phyloP scores from a whole-genome alignment of 2,888 invertebrate genomes.

The Scelioninae gen. 1 region DNA sequence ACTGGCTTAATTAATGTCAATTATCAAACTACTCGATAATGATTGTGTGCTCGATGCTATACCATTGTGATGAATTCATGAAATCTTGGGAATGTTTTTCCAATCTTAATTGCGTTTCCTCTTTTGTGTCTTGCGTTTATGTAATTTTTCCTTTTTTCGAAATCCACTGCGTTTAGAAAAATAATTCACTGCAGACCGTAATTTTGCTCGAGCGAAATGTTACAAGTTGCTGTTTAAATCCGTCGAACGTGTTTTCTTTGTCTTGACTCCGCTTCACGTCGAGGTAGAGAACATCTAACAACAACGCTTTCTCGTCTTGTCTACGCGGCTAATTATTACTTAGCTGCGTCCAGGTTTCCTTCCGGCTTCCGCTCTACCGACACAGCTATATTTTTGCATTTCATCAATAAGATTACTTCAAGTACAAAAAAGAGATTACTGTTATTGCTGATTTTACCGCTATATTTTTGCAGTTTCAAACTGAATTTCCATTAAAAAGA shows the following conservation, averaged over 20 bases:
- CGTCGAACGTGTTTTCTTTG: conserved; percentile 62
- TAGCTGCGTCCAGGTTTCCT: conserved; percentile 76
- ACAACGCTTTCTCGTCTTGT: conserved; percentile 69
- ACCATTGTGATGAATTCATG: conserved; percentile 26
- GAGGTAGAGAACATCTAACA: conserved; percentile 51
- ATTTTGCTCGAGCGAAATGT: conserved; percentile 41
- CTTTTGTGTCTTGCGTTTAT: conserved; percentile 42
- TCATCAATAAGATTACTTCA: conserved; percentile 57
- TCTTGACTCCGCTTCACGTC: conserved; percentile 37
- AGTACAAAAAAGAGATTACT: conserved; percentile 42
- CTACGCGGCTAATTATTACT: conserved; percentile 76
- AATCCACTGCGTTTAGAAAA: conserved; percentile 15
- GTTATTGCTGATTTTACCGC: conserved; percentile 43
- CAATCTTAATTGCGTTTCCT: conserved; percentile 30
- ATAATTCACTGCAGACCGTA: conserved; percentile 31
- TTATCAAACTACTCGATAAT: conserved; percentile 55
- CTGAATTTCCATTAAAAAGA: conserved; percentile 13
- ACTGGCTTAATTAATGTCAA: conserved; percentile 41
- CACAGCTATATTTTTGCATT: conserved; percentile 53
- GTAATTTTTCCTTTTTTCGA: conserved; percentile 50
- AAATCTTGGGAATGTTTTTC: conserved; percentile 48
- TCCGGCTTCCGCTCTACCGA: conserved; percentile 75
- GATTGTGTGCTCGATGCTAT: conserved; percentile 20
- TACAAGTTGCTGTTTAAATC: conserved; percentile 38
- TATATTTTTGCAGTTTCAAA: conserved; percentile 19